Evolutionary conservation across 2,797 vertebrate species (phyloP), one percentile per base, ranked within the genome.

Genomic region (Perodicticus potto): DNA sequence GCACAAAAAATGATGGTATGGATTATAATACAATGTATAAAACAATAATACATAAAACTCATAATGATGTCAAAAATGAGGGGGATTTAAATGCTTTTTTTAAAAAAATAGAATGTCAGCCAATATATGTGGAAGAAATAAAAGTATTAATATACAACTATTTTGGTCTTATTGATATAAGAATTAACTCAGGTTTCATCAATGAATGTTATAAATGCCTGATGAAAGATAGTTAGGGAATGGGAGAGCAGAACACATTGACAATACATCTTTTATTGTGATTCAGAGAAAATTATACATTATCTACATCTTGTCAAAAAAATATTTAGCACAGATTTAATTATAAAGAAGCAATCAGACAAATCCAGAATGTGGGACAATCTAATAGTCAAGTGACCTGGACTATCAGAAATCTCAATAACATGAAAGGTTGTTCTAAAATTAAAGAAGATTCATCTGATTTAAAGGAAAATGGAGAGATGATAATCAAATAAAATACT

Each of bases 251-350:
- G n/a, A 72, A 92, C 7, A 69, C 80, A 92, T 80, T 67, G 73
- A 53, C 22, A 67, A 23, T 3, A 17, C 37, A 0, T 43, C 78
- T 74, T 89, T 57, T 67, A 23, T 74, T 74, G 4, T 76, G 65
- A 67, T 65, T 91, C 65, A 92, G 22, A 78, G 11, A 57, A 53
- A 92, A 74, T 89, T 59, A 72, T 0, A 65, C 25, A 92, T 61
- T 17, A 61, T n/a, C 49, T 81, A 45, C 3, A 81, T 80, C 76
- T 63, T 92, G n/a, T 23, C 70, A 82, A 82, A 76, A 74, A 90
- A 83, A 91, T 67, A 23, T 76, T 82, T 93, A 86, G 81, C 34
- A 11, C 7, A 17, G 53, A 53, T 90, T 91, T 83, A 76, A 77
- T 77, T 45, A 84, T 72, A 27, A 55, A 59, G 25, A 63, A 45